A percentile compares a stretch with the other conserved stretches of the same genome.
Conservation (phyloP, 1,140 invertebrate species). For the Drosophila suzukii region DNA sequence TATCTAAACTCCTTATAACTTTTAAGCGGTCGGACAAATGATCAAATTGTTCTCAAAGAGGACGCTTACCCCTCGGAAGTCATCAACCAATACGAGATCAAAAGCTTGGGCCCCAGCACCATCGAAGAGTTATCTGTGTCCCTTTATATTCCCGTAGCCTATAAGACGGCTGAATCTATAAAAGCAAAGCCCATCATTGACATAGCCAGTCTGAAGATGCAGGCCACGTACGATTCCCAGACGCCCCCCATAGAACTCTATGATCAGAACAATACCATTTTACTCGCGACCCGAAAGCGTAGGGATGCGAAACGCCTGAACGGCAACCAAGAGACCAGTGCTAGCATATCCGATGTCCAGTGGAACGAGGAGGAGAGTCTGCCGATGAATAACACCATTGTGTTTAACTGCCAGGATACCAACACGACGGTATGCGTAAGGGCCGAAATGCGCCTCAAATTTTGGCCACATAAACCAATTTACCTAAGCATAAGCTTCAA, state of each 20-base stretch:
- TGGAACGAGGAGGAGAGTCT: slow-evolving; percentile 66
- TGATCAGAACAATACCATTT: slow-evolving; percentile 66
- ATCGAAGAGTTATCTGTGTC: slow-evolving; percentile 64
- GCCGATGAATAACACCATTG: slow-evolving; percentile 77
- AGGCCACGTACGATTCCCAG: slow-evolving; percentile 67
- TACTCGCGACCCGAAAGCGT: slow-evolving; percentile 42
- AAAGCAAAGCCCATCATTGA: slow-evolving; percentile 67
- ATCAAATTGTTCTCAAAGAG: slow-evolving; percentile 64
- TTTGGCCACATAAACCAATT: slow-evolving; percentile 63
- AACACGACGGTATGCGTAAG: slow-evolving; percentile 66
- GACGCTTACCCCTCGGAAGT: slow-evolving; percentile 58
- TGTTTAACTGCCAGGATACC: slow-evolving; percentile 75
- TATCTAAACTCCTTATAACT: background rate
- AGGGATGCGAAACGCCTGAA: slow-evolving; percentile 29
- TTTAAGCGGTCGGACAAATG: slow-evolving; percentile 63
- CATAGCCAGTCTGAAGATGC: slow-evolving; percentile 62
- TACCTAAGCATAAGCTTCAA: slow-evolving; percentile 69
- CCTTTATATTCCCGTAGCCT: slow-evolving; percentile 74
- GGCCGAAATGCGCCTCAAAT: slow-evolving; percentile 70
- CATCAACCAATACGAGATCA: slow-evolving; percentile 76
- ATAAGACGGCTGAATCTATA: slow-evolving; percentile 52
- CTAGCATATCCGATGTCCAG: slow-evolving; percentile 60
- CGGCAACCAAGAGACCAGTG: slow-evolving; percentile 65
- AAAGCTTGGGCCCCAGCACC: slow-evolving; percentile 74
- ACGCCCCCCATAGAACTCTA: slow-evolving; percentile 50